These are phyloP conservation scores for Xiphophorus birchmanni DNA, from an alignment of 2,797 vertebrate genomes.

Conservation along the genomic window DNA sequence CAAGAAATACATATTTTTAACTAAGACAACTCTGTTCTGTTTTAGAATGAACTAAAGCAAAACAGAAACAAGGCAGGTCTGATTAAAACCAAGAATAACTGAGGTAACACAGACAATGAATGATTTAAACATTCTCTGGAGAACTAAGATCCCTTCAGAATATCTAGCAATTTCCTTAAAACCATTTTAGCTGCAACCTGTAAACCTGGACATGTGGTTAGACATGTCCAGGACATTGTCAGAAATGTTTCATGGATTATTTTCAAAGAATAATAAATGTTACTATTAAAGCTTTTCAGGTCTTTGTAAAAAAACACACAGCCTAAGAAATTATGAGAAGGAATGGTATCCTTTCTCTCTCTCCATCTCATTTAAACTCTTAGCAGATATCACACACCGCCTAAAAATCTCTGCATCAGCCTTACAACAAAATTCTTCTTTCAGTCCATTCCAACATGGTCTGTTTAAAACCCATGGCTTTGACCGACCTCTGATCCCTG, in stretches of 20 bases:
- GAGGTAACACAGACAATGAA: too few species aligned
- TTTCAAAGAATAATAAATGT: neutral
- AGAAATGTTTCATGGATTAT: neutral
- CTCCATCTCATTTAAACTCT: neutral
- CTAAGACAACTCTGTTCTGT: too few species aligned
- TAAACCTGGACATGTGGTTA: neutral
- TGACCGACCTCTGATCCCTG: neutral
- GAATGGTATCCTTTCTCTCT: neutral
- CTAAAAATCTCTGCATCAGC: neutral
- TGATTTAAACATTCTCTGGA: neutral
- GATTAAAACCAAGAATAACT: too few species aligned
- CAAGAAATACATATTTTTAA: too few species aligned
- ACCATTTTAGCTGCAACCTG: neutral
- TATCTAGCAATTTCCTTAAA: neutral
- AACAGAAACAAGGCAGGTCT: too few species aligned
- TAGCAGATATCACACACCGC: neutral
- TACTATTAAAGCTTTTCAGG: neutral
- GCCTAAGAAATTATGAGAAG: neutral
- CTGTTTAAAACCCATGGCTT: slow-evolving; percentile 9
- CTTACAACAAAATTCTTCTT: neutral
- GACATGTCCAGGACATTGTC: neutral
- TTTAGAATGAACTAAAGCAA: too few species aligned
- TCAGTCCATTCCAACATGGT: neutral
- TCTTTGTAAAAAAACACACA: neutral
- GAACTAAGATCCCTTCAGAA: neutral